phyloP scores from a whole-genome alignment of 2,797 vertebrate genomes.

The Leptatherina wallacei region DNA sequence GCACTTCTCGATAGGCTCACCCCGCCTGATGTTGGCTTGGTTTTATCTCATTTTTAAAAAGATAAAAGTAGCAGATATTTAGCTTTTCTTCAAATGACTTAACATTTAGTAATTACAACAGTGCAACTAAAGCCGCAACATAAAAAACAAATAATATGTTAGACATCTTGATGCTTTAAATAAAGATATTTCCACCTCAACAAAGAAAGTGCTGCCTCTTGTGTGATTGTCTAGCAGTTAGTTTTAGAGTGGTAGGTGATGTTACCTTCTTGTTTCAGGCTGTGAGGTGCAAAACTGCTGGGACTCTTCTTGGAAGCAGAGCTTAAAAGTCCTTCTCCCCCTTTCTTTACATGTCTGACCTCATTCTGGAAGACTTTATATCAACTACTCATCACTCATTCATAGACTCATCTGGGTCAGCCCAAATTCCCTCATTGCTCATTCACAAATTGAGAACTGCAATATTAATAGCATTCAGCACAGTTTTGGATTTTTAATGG shows the following conservation, averaged over 20 bases:
- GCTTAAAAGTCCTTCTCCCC: conserved; percentile 29
- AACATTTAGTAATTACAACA: not conserved
- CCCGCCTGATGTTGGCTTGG: too few relatives aligned
- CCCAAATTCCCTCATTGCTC: conserved; percentile 75
- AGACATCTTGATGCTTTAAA: not conserved
- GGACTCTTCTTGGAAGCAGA: conserved; percentile 34
- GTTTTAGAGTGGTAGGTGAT: conserved; percentile 12
- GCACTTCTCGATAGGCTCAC: too few relatives aligned
- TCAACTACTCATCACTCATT: conserved; percentile 74
- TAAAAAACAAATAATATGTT: too few relatives aligned
- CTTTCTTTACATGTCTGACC: conserved; percentile 15
- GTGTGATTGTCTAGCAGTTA: conserved; percentile 21
- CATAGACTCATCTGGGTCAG: conserved; percentile 77
- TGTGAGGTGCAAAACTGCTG: conserved; percentile 30
- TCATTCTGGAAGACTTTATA: conserved; percentile 50
- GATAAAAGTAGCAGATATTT: not conserved
- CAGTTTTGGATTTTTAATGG: conserved; percentile 74
- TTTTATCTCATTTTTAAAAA: not conserved
- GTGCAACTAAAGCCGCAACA: not conserved
- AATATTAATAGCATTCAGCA: conserved; percentile 79
- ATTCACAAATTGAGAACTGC: conserved; percentile 80
- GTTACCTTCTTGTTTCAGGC: conserved; percentile 22
- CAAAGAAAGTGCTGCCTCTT: conserved; percentile 14
- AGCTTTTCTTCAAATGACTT: not conserved
- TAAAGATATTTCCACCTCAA: conserved; percentile 20